Evolutionary conservation across 2,888 invertebrate species (phyloP).

Genomic region (Sycophila texana): DNA sequence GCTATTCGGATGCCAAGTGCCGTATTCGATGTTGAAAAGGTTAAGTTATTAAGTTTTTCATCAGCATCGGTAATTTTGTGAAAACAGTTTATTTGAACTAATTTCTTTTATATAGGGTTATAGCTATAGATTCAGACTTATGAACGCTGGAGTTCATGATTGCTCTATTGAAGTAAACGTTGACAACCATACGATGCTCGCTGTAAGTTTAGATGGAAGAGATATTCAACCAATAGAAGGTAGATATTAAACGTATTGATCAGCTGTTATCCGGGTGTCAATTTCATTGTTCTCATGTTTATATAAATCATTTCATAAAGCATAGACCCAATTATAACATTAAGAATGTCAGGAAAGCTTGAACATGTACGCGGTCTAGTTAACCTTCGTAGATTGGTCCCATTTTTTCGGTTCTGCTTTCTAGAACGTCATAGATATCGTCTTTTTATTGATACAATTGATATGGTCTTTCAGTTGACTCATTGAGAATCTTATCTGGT

Average conservation of each 20-base stretch:
- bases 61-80: background rate
- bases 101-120: background rate
- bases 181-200: constrained; percentile 87
- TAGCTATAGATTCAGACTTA: constrained; percentile 87
- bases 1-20: constrained; percentile 1
- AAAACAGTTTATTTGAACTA: background rate
- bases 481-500: constrained; percentile 89
- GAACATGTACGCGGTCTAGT: background rate
- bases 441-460: background rate
- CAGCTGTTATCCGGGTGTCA: background rate
- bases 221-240: constrained; percentile 86
- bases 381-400: background rate
- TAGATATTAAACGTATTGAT: constrained; percentile 65
- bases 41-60: background rate
- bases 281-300: background rate
- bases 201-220: constrained; percentile 88
- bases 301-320: too few species aligned
- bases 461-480: constrained; percentile 75
- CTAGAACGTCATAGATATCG: background rate
- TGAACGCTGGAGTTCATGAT: constrained; percentile 91
- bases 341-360: background rate
- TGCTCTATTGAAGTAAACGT: constrained; percentile 90
- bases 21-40: constrained; percentile 30
- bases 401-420: background rate
- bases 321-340: background rate